Evolutionary conservation across 23 tunicate genomes (phyloP), one percentile per base, ranked within the genome.

Genomic region (Phallusia fumigata): DNA sequence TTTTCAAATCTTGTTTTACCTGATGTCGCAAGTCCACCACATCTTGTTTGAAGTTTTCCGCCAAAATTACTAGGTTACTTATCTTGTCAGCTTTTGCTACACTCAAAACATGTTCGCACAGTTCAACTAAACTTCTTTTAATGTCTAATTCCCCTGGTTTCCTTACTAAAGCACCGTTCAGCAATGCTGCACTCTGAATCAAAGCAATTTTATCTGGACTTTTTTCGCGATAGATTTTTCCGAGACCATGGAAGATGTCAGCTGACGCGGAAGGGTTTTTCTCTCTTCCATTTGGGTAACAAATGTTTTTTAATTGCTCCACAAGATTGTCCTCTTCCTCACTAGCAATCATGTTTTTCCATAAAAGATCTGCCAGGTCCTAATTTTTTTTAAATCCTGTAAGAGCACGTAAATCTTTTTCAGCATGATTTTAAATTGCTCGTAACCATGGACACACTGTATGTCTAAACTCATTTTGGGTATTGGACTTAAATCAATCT

Each of bases 281-380:
- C 19, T 74, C 77, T 74, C 35, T 74, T 33, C 77, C 77, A 33
- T 74, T 74, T 74, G 77, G 34, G 19, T 1, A 74, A 33, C 77
- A 74, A 74, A 19, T 32, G 36, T 74, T 30, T 74, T 74, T 74
- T 11, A 74, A 31, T 74, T 19, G 35, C 19, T 74, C 11, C 36
- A 74, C 77, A 74, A 74, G 45, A 18, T 74, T 33, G 40, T 32
- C 77, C 19, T 74, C 77, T 19, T 58, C 69, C 26, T 24, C 16
- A 58, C 69, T 58, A 3, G 13, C 69, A 21, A 6, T 24, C 69
- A 58, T 58, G 47, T 40, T 40, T 5, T 40, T 40, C 5, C 47
- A 40, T 40, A 3, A 40, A 40, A 40, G 10, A 40, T 40, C 10
- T 40, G 5, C 47, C 8, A 40, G 8, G 5, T 40, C 47, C 47